Evolutionary conservation across 2,888 invertebrate genomes (phyloP).

Genomic region (Anoncus sp.): DNA sequence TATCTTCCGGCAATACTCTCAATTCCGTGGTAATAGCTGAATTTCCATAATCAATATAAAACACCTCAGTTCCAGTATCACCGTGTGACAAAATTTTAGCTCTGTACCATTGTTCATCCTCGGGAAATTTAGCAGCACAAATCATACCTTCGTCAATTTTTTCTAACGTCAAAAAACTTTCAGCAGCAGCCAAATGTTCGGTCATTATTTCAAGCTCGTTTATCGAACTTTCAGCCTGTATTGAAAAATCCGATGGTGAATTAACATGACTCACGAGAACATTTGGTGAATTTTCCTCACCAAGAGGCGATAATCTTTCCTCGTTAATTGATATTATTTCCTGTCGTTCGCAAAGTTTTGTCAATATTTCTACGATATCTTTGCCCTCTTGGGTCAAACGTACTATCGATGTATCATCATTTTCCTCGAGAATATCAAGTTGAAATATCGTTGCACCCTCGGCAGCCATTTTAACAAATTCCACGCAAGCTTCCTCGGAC

Average conservation of each 20-base stretch:
- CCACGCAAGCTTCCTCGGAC: conserved; percentile 79
- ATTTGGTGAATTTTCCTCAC: conserved; percentile 75
- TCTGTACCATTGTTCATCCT: conserved; percentile 88
- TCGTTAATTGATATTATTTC: conserved; percentile 65
- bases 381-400: conserved; percentile 87
- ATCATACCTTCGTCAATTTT: conserved; percentile 84
- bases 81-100: conserved; percentile 86
- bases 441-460: conserved; percentile 84
- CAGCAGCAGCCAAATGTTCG: conserved; percentile 85
- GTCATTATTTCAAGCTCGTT: conserved; percentile 86
- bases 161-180: conserved; percentile 84
- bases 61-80: conserved; percentile 86
- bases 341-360: conserved; percentile 33
- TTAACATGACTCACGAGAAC: conserved; percentile 73
- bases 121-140: conserved; percentile 88
- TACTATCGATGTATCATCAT: conserved; percentile 87
- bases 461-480: conserved; percentile 80
- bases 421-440: conserved; percentile 85
- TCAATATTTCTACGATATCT: conserved; percentile 77
- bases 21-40: conserved; percentile 85
- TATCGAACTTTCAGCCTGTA: conserved; percentile 81
- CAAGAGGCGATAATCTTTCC: conserved; percentile 77
- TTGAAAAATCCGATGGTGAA: conserved; percentile 79
- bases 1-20: conserved; percentile 86
- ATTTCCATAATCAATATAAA: conserved; percentile 90